Percentiles rank a stretch among this genome's conserved stretches.
These are phyloP conservation scores for Trimorus sp. DNA, from an alignment of 2,888 invertebrate genomes.

Conservation along the genomic window DNA sequence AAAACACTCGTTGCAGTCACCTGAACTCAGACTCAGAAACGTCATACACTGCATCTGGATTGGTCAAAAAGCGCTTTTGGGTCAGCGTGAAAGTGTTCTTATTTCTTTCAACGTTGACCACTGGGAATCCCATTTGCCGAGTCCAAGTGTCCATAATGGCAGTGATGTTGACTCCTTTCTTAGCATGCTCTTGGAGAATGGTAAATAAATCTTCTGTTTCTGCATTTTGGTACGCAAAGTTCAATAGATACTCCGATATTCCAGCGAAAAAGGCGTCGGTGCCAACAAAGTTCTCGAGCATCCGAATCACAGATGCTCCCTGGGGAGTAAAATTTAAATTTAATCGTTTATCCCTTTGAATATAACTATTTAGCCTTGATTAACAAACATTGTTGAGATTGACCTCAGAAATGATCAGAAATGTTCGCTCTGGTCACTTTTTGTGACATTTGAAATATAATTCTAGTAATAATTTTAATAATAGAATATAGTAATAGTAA, in stretches of 20 bases:
- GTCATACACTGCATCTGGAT: conserved; percentile 84
- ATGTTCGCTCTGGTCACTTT: too few species aligned
- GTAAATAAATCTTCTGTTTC: conserved; percentile 90
- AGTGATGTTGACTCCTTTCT: conserved; percentile 83
- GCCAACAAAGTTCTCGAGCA: conserved; percentile 92
- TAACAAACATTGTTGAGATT: too few species aligned
- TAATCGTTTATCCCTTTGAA: too few species aligned
- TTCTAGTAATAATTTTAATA: neutral
- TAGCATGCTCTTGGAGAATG: conserved; percentile 85
- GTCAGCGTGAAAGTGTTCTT: conserved; percentile 84
- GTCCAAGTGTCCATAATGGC: conserved; percentile 94
- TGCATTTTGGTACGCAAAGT: conserved; percentile 88
- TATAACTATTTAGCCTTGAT: too few species aligned
- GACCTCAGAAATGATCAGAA: too few species aligned
- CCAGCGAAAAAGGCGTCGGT: conserved; percentile 87
- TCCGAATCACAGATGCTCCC: conserved; percentile 93
- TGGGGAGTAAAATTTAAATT: too few species aligned
- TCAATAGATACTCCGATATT: conserved; percentile 88
- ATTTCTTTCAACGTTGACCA: conserved; percentile 84
- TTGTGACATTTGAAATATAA: conserved; percentile 10
- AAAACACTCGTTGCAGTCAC: conserved; percentile 9
- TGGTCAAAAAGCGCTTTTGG: conserved; percentile 89
- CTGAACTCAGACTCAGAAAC: conserved; percentile 76
- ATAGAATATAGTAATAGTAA: neutral
- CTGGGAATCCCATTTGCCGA: conserved; percentile 93